phyloP scores from a whole-genome alignment of 2,797 vertebrate genomes.

The Ficedula albicollis region DNA sequence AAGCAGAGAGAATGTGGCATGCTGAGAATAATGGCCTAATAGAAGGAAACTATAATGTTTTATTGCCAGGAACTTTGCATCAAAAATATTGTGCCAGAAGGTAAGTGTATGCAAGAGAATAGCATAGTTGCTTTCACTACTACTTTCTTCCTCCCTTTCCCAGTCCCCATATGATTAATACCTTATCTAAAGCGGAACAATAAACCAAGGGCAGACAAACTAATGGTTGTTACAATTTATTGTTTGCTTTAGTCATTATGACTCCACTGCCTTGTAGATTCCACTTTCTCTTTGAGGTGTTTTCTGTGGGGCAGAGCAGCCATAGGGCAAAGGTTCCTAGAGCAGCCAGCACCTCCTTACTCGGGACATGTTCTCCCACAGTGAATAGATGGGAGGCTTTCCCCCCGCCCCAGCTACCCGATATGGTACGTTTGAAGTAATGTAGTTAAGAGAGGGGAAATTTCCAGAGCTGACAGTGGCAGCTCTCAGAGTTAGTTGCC shows the following conservation, averaged over 20 bases:
- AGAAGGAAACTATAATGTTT: background rate
- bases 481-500: background rate
- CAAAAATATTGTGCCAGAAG: slow-evolving; percentile 14
- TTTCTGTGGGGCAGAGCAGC: slow-evolving; percentile 36
- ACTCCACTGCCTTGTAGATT: slow-evolving; percentile 42
- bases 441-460: background rate
- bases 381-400: background rate
- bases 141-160: background rate
- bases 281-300: background rate
- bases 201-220: slow-evolving; percentile 47
- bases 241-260: slow-evolving; percentile 61
- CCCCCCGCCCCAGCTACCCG: background rate
- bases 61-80: background rate
- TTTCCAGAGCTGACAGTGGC: background rate
- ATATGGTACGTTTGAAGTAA: background rate
- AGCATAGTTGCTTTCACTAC: background rate
- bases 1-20: background rate
- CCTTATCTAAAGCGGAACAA: slow-evolving; percentile 48
- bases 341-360: slow-evolving; percentile 24
- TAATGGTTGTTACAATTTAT: background rate
- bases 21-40: background rate
- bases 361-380: background rate
- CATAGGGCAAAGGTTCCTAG: slow-evolving; percentile 35
- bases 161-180: background rate
- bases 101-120: background rate